These are phyloP conservation scores for Metallyticus violacea DNA, from an alignment of 2,888 invertebrate species.

Conservation along the genomic window DNA sequence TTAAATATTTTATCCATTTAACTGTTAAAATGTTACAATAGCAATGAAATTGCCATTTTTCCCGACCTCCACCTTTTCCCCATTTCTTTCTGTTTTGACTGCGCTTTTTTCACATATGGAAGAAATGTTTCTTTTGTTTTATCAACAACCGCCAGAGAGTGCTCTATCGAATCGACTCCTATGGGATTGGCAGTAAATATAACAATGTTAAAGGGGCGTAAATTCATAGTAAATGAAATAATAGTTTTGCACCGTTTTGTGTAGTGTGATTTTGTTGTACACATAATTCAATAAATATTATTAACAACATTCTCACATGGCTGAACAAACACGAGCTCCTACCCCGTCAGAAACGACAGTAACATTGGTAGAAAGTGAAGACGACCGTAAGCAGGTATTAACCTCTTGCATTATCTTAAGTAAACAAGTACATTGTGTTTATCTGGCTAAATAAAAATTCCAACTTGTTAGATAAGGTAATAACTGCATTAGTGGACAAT, in stretches of 20 bases:
- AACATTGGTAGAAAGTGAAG: slow-evolving; percentile 28
- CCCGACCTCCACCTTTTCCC: no score
- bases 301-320: background rate
- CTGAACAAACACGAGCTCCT: slow-evolving; percentile 23
- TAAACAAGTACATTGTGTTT: background rate
- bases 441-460: background rate
- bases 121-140: no score
- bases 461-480: background rate
- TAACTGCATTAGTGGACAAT: background rate
- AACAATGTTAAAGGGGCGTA: background rate
- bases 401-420: background rate
- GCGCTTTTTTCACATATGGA: no score
- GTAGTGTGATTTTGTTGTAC: background rate
- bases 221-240: background rate
- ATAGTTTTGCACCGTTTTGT: background rate
- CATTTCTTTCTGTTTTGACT: no score
- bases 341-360: slow-evolving; percentile 24
- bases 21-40: no score
- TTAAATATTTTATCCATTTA: background rate
- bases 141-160: no score
- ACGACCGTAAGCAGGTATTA: slow-evolving; percentile 26
- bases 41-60: no score
- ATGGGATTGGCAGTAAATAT: background rate
- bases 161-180: no score
- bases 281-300: background rate